These are phyloP conservation scores for Mobula hypostoma DNA, from an alignment of 2,113 vertebrate species.

Conservation along the genomic window DNA sequence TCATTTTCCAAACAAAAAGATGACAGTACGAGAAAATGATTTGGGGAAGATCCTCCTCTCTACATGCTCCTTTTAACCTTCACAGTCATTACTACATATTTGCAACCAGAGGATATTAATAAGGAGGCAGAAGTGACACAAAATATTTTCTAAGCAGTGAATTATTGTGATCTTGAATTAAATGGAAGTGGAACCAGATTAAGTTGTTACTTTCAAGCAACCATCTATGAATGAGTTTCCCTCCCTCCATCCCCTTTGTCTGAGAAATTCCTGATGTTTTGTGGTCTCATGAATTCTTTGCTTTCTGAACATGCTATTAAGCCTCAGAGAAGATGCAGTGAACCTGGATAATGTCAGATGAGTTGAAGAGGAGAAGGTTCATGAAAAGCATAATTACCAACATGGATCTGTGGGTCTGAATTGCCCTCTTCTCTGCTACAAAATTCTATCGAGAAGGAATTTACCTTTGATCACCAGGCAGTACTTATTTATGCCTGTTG, in stretches of 20 bases:
- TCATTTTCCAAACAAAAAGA: not conserved
- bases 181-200: no score
- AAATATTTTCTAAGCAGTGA: no score
- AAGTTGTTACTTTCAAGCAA: not conserved
- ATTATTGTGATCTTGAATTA: no score
- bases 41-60: not conserved
- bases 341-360: not conserved
- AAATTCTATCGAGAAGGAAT: not conserved
- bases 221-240: not conserved
- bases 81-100: not conserved
- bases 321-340: not conserved
- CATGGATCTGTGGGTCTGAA: not conserved
- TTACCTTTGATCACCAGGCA: no score
- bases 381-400: not conserved
- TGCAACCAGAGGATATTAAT: no score
- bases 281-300: not conserved
- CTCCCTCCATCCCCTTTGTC: not conserved
- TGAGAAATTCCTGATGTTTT: not conserved
- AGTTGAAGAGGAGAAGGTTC: not conserved
- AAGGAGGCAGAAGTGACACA: no score
- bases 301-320: not conserved
- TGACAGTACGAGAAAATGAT: not conserved
- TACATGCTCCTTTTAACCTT: no score
- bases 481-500: no score
- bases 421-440: not conserved